These are phyloP conservation scores for Megalurothrips usitatus DNA, from an alignment of 2,888 invertebrate genomes.

Conservation along the genomic window DNA sequence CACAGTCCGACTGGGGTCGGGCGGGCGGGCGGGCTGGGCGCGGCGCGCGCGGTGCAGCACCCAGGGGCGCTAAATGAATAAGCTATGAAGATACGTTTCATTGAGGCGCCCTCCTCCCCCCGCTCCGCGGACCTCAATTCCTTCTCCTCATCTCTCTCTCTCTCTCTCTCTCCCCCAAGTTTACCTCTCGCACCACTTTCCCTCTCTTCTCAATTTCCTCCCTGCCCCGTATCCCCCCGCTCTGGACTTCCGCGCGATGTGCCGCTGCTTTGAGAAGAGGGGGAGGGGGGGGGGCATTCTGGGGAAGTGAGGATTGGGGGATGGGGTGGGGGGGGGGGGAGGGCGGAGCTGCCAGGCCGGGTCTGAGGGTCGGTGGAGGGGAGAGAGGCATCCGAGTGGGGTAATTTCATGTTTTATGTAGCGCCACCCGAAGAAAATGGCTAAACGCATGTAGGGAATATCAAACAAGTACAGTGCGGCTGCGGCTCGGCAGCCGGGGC, in stretches of 20 bases:
- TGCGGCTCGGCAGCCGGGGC: too few species aligned
- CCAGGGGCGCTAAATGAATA: constrained; percentile 4
- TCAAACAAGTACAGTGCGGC: not conserved
- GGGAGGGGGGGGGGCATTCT: not conserved
- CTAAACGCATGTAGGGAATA: constrained; percentile 22
- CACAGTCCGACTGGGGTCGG: too few species aligned
- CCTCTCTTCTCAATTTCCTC: not conserved
- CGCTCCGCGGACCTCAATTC: not conserved
- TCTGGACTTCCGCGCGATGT: not conserved
- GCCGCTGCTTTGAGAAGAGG: not conserved
- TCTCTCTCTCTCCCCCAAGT: not conserved
- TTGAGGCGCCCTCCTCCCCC: not conserved
- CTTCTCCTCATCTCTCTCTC: not conserved
- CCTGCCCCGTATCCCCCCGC: too few species aligned
- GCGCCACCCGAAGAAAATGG: constrained; percentile 5
- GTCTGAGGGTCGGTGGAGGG: too few species aligned
- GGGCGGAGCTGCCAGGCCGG: too few species aligned
- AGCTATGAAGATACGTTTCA: constrained; percentile 26
- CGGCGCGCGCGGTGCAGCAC: not conserved
- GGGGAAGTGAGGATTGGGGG: too few species aligned
- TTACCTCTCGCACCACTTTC: too few species aligned
- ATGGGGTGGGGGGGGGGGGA: too few species aligned
- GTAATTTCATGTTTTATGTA: constrained; percentile 16
- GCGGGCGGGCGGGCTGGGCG: too few species aligned
- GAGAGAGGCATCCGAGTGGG: not conserved